phyloP scores from a whole-genome alignment of 2,113 vertebrate species.

The Apodemus sylvaticus region DNA sequence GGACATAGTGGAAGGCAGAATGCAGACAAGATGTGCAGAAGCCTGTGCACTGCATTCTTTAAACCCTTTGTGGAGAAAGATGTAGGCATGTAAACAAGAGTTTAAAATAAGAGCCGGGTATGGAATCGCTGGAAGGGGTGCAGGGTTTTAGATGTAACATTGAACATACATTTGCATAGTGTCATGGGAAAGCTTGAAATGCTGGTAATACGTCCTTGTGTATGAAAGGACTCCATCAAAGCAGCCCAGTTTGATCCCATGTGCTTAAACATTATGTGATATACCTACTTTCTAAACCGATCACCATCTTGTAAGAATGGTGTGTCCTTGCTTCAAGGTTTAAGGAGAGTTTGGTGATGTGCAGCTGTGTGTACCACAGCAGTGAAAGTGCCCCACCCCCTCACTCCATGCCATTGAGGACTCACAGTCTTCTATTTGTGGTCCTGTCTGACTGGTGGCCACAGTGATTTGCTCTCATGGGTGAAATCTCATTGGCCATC shows the following conservation, averaged over 20 bases:
- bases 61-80: slow-evolving; percentile 34
- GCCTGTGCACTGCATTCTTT: background rate
- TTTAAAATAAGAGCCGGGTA: slow-evolving; percentile 40
- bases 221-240: slow-evolving; percentile 65
- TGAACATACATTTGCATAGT: slow-evolving; percentile 60
- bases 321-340: slow-evolving; percentile 60
- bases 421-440: background rate
- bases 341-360: background rate
- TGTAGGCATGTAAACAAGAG: slow-evolving; percentile 5
- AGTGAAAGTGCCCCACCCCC: fast-evolving
- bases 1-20: background rate
- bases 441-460: background rate
- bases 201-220: slow-evolving; percentile 59
- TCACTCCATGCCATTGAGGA: background rate
- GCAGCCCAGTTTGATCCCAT: slow-evolving; percentile 44
- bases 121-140: slow-evolving; percentile 45
- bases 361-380: background rate
- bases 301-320: background rate
- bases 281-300: background rate
- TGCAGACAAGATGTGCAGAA: too few species aligned
- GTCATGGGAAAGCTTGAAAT: slow-evolving; percentile 54
- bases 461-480: background rate
- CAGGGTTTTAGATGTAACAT: background rate
- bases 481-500: background rate
- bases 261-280: slow-evolving; percentile 44